Conservation (phyloP, 92 coral and sea anemone species). For the Epizoanthus stellaris region DNA sequence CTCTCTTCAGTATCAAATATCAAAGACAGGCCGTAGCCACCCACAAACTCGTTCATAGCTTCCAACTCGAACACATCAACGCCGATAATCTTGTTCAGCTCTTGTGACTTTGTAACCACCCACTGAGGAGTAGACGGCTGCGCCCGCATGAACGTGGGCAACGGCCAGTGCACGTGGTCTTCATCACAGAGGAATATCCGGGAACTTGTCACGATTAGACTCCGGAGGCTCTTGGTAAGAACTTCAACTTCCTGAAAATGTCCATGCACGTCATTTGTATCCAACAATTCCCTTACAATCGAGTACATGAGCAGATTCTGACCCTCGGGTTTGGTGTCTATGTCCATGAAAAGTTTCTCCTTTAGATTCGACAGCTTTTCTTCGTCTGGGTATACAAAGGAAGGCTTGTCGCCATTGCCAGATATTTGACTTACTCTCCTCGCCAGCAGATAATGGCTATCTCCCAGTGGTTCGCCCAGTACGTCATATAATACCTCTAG, state of each 20-base stretch:
- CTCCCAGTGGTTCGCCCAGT: constrained; percentile 71
- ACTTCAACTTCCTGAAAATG: constrained; percentile 66
- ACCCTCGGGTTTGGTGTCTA: constrained; percentile 50
- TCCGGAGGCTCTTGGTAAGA: constrained; percentile 87
- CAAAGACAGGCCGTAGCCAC: constrained; percentile 84
- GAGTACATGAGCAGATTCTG: constrained; percentile 85
- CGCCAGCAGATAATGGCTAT: constrained; percentile 55
- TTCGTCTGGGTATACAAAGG: constrained; percentile 81
- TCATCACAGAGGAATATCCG: constrained; percentile 92
- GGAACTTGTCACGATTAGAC: constrained; percentile 86
- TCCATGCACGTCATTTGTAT: constrained; percentile 36
- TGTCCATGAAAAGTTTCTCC: constrained; percentile 60
- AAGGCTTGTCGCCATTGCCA: constrained; percentile 54
- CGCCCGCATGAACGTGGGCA: constrained; percentile 92
- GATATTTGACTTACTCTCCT: constrained; percentile 73
- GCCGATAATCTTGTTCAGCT: constrained; percentile 80
- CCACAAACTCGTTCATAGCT: constrained; percentile 69
- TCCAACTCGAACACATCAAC: constrained; percentile 87
- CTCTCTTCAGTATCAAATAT: constrained; percentile 76
- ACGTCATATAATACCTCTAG: constrained; percentile 67
- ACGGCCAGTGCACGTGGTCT: constrained; percentile 99
- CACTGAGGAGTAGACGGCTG: constrained; percentile 98
- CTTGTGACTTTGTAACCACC: constrained; percentile 92
- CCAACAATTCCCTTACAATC: constrained; percentile 87
- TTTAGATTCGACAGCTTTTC: constrained; percentile 66